These are phyloP conservation scores for Odobenus rosmarus DNA, from an alignment of 2,113 vertebrate species.

Conservation along the genomic window DNA sequence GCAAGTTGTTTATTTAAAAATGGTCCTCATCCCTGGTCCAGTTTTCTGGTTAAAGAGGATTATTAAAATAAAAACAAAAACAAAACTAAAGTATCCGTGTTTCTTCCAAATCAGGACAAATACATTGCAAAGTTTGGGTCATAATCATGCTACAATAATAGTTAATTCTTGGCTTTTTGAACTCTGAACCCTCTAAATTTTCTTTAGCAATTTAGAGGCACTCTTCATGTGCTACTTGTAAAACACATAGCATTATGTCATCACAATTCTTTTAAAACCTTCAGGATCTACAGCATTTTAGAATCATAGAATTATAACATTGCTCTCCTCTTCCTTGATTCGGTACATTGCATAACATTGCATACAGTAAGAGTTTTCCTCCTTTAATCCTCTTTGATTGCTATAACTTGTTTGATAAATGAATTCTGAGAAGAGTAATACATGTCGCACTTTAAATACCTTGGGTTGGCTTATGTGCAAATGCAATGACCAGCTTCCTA, in stretches of 20 bases:
- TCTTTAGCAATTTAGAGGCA: neutral
- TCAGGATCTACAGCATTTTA: constrained; percentile 1
- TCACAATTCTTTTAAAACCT: neutral
- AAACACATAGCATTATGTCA: neutral
- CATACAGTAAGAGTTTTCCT: constrained; percentile 36
- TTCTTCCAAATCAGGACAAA: neutral
- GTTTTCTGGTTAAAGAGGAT: neutral
- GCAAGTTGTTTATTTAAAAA: constrained; percentile 50
- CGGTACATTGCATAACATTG: constrained; percentile 12
- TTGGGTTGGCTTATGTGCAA: constrained; percentile 46
- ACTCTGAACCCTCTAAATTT: neutral
- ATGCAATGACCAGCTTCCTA: constrained; percentile 59
- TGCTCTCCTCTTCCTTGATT: constrained; percentile 43
- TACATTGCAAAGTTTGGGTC: neutral
- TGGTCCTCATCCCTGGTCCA: neutral
- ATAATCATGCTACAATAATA: neutral
- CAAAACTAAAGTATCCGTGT: neutral
- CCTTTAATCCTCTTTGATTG: constrained; percentile 58
- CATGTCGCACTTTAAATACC: constrained; percentile 53
- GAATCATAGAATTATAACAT: neutral
- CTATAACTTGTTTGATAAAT: constrained; percentile 56
- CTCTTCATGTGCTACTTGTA: neutral
- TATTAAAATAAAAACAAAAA: neutral
- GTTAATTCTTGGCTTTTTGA: neutral
- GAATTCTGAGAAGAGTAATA: constrained; percentile 49